Conservation (phyloP, 2,888 invertebrate genomes). For the Sinohyriopsis cumingii region DNA sequence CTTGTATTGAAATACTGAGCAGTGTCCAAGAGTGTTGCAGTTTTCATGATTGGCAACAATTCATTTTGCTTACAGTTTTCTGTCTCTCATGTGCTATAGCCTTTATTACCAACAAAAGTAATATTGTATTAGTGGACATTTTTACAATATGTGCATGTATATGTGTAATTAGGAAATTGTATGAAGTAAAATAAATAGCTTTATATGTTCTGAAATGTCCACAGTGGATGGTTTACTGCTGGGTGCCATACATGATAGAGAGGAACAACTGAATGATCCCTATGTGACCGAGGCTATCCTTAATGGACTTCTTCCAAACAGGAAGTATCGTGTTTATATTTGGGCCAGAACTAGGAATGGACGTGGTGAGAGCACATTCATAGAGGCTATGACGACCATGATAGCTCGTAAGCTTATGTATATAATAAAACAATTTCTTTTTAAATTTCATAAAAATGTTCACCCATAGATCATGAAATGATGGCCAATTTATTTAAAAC, state of each 20-base stretch:
- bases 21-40: too few species aligned
- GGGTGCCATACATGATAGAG: slow-evolving; percentile 80
- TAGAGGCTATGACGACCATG: slow-evolving; percentile 71
- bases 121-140: too few species aligned
- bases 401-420: slow-evolving; percentile 36
- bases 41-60: too few species aligned
- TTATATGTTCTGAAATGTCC: neutral
- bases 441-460: neutral
- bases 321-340: slow-evolving; percentile 86
- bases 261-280: slow-evolving; percentile 83
- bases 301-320: slow-evolving; percentile 87
- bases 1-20: too few species aligned
- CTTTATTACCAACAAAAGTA: too few species aligned
- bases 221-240: slow-evolving; percentile 74
- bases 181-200: neutral
- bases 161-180: too few species aligned
- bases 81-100: too few species aligned
- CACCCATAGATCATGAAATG: neutral
- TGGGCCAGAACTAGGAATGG: slow-evolving; percentile 91
- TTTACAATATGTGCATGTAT: too few species aligned
- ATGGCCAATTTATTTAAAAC: too few species aligned
- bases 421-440: neutral
- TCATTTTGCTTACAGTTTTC: too few species aligned
- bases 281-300: slow-evolving; percentile 85
- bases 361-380: slow-evolving; percentile 81